Base-by-base conservation (phyloP, 2,113 vertebrate species). In the Holacanthus passer region DNA sequence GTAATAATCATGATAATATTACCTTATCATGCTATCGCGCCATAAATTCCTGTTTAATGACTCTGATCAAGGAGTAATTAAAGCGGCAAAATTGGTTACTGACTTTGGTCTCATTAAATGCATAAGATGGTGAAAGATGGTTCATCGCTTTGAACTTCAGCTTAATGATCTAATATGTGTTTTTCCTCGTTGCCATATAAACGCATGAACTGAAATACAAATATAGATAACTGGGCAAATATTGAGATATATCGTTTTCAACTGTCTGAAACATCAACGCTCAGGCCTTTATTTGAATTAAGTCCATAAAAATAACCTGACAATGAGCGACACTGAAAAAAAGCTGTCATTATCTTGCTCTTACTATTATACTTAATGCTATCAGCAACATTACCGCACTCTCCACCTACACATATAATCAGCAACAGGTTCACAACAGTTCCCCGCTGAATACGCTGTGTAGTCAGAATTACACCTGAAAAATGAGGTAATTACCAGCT, bases 391-490 rank as follows among this genome's bases (percentile, higher is more conserved):
- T 66, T 22, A 69, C 19, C 0, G 0, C 27, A 13, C 63, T 52
- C 63, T 53, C 69, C 73, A 16, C 53, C 76, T 24, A 69, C 65
- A 50, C 70, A 10, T 16, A 29, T 11, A 69, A 56, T 55, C 69
- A 59, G 68, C 66, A 62, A 55, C 78, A 74, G 65, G 83, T 73
- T 58, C 47, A 63, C 32, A 67, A 45, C 45, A 45, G 72, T 6
- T 55, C 53, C 60, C 47, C 9, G 24, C 22, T 64, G 62, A 78
- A 35, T 22, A 35, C 37, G 27, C 65, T 4, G 27, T 20, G 27
- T 11, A n/a, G 39, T 27, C 56, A 56, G 31, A 43, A 55, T 5
- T 32, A 37, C 45, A 17, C 52, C 8, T 35, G 29, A 16, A 48
- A 56, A 65, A 59, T 35, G 3, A 35, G 69, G 20, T 43, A 53